Evolutionary conservation across 2,888 invertebrate genomes (phyloP).

Genomic region (Hyalella azteca): DNA sequence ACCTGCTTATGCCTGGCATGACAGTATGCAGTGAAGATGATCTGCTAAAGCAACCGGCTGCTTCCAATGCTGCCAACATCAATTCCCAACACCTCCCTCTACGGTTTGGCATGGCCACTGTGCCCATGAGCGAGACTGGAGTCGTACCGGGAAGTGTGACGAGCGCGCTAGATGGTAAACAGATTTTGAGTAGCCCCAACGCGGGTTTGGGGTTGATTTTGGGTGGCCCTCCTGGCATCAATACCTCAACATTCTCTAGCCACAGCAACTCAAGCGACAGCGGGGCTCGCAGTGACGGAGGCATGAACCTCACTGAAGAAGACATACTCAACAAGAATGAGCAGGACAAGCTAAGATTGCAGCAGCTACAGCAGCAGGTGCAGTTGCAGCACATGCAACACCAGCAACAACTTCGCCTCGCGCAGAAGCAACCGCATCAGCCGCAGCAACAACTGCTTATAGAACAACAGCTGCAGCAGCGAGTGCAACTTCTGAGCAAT

Average conservation of each 20-base stretch:
- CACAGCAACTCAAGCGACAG: not conserved
- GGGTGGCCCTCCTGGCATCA: not conserved
- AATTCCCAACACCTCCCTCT: not conserved
- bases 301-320: constrained; percentile 26
- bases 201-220: not conserved
- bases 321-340: constrained; percentile 12
- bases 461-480: not conserved
- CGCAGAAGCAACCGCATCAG: not conserved
- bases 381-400: not conserved
- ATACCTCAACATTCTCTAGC: not conserved
- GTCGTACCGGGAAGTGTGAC: not conserved
- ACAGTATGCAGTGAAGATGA: not conserved
- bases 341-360: not conserved
- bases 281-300: not conserved
- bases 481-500: constrained; percentile 39
- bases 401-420: not conserved
- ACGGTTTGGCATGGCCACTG: not conserved
- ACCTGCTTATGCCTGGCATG: constrained; percentile 43
- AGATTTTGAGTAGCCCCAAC: not conserved
- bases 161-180: not conserved
- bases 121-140: not conserved
- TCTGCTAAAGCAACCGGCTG: not conserved
- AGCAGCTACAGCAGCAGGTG: not conserved
- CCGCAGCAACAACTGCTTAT: not conserved
- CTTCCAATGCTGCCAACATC: not conserved